Evolutionary conservation across 2,797 vertebrate species (phyloP).

Genomic region (Pseudochirops cupreus): DNA sequence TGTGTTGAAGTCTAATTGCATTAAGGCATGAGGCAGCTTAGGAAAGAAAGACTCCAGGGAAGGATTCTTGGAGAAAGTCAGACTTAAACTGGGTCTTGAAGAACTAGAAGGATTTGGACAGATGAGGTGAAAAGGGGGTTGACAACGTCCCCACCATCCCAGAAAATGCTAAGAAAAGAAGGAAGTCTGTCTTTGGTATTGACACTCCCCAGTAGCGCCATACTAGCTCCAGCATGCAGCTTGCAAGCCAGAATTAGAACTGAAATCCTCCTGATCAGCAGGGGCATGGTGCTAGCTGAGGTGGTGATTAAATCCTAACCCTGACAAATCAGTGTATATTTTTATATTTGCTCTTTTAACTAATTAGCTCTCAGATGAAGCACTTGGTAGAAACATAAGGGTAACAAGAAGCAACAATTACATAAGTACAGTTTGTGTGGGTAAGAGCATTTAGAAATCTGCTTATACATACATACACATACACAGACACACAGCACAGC

Average conservation of each 20-base stretch:
- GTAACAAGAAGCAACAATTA: conserved; percentile 49
- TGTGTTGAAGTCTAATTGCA: background rate
- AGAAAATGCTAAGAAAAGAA: background rate
- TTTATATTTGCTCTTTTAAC: conserved; percentile 53
- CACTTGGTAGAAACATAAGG: conserved; percentile 61
- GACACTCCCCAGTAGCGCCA: background rate
- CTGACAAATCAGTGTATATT: conserved; percentile 46
- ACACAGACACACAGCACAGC: background rate
- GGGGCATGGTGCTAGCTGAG: conserved; percentile 19
- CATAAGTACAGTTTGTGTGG: conserved; percentile 24
- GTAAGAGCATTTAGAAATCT: conserved; percentile 46
- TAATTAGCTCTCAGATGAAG: conserved; percentile 53
- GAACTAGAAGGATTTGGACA: background rate
- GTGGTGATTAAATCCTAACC: conserved; percentile 49
- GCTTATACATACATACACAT: background rate
- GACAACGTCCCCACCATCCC: background rate
- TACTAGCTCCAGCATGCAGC: background rate
- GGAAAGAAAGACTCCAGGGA: background rate
- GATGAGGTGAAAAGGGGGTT: background rate
- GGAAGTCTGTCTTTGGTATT: background rate
- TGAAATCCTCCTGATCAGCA: conserved; percentile 4
- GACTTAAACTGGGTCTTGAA: background rate
- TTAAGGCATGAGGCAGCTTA: background rate
- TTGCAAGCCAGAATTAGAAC: conserved; percentile 4
- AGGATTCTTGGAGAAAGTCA: conserved; percentile 10